Evolutionary conservation across 2,888 invertebrate genomes (phyloP).

Genomic region (Nasonovia ribisnigri): DNA sequence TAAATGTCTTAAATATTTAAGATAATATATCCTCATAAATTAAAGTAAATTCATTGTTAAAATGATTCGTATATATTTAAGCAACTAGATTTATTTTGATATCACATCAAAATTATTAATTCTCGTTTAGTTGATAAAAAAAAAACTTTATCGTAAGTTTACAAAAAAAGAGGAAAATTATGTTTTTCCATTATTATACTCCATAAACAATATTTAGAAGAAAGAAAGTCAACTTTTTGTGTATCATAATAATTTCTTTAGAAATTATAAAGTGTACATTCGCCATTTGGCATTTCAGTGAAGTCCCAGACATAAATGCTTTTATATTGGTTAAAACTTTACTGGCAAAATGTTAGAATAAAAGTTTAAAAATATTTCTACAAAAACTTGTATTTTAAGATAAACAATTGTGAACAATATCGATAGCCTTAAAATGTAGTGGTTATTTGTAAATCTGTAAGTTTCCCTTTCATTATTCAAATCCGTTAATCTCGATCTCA

Average conservation of each 20-base stretch:
- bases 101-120: not conserved
- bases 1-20: not conserved
- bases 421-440: not conserved
- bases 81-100: not conserved
- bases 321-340: conserved; percentile 5
- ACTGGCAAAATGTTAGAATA: not conserved
- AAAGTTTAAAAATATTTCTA: not conserved
- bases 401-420: conserved; percentile 25
- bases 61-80: not conserved
- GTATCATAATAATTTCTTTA: not conserved
- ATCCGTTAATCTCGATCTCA: conserved; percentile 1
- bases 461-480: conserved; percentile 13
- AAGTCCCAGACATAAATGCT: conserved; percentile 4
- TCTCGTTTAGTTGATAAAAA: not conserved
- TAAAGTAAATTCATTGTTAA: not conserved
- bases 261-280: not conserved
- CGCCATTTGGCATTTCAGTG: not conserved
- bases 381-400: conserved; percentile 8
- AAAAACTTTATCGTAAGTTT: not conserved
- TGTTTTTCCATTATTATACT: not conserved
- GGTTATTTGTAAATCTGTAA: not conserved
- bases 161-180: not conserved
- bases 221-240: not conserved
- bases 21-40: not conserved
- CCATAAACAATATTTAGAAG: not conserved